A percentile compares a stretch with the other conserved stretches of the same genome.
Evolutionary conservation across 2,888 invertebrate genomes (phyloP).

Genomic region (Sarcophaga caerulescens): DNA sequence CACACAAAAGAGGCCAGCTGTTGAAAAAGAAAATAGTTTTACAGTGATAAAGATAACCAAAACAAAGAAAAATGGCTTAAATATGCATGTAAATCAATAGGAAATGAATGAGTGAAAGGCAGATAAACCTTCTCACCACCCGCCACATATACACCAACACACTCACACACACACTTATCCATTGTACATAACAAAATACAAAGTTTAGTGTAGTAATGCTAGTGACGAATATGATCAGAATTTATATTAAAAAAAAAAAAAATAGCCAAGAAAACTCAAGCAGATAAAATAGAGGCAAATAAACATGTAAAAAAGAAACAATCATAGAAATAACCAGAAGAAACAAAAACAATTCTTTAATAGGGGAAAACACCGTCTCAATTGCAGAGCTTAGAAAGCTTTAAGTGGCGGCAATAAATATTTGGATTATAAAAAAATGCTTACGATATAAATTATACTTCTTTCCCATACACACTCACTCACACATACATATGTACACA

Average conservation of each 20-base stretch:
- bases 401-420: neutral
- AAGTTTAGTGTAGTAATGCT: neutral
- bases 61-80: neutral
- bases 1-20: no score
- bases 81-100: neutral
- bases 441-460: neutral
- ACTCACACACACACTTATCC: neutral
- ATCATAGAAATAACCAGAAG: neutral
- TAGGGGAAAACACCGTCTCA: neutral
- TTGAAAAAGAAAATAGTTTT: neutral
- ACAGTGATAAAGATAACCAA: neutral
- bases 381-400: neutral
- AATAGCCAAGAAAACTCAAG: neutral
- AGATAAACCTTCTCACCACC: no score
- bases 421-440: neutral
- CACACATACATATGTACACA: no score
- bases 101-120: neutral
- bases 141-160: no score
- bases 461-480: neutral
- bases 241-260: neutral
- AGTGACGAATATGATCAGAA: constrained; percentile 31
- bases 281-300: neutral
- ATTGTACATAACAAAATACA: constrained; percentile 1
- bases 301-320: neutral
- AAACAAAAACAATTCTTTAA: neutral